Evolutionary conservation across 2,113 vertebrate genomes (phyloP).

Genomic region (Dascyllus trimaculatus): DNA sequence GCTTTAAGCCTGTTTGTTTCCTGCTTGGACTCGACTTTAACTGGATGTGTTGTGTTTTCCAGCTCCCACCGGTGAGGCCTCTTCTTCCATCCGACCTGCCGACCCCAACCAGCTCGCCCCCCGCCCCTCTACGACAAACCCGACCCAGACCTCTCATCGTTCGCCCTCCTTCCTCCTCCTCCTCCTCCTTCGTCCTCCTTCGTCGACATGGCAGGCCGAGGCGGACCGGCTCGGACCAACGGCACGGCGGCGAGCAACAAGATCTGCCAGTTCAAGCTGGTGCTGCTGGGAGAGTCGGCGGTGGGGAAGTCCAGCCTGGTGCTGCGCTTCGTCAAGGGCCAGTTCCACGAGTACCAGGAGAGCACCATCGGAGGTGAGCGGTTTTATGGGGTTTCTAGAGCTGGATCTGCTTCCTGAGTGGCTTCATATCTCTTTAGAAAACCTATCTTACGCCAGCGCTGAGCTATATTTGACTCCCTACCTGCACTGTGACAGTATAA

Average conservation of each 20-base stretch:
- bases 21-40: too few species aligned
- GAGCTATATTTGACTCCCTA: too few species aligned
- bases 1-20: too few species aligned
- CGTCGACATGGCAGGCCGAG: slow-evolving; percentile 92
- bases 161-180: background rate
- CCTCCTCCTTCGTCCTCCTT: slow-evolving; percentile 16
- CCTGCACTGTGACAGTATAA: too few species aligned
- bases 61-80: slow-evolving; percentile 74
- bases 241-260: slow-evolving; percentile 94
- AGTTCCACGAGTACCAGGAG: slow-evolving; percentile 99
- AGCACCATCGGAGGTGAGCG: slow-evolving; percentile 98
- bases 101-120: slow-evolving; percentile 25
- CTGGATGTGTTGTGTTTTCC: slow-evolving; percentile 35
- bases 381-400: background rate
- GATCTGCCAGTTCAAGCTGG: slow-evolving; percentile 99
- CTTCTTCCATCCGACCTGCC: slow-evolving; percentile 52
- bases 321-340: slow-evolving; percentile 98
- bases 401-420: background rate
- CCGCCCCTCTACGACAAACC: slow-evolving; percentile 23
- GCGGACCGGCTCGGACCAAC: slow-evolving; percentile 93
- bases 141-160: background rate
- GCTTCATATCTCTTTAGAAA: background rate
- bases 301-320: slow-evolving; percentile 99
- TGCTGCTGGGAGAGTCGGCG: slow-evolving; percentile 94
- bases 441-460: too few species aligned